These are phyloP conservation scores for Littorina saxatilis DNA, from an alignment of 1,140 invertebrate genomes.

Conservation along the genomic window DNA sequence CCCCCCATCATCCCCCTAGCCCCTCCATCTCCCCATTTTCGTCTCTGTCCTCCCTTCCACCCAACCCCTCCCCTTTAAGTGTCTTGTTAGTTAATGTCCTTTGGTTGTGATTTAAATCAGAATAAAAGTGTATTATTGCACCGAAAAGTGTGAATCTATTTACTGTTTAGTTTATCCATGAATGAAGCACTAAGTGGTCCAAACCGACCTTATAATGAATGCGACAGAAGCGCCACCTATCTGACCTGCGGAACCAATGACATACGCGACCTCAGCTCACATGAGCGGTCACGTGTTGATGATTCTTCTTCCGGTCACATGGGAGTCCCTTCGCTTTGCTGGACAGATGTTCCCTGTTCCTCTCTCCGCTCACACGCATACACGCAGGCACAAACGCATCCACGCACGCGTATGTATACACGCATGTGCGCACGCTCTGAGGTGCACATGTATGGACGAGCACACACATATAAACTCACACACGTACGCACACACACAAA, in stretches of 20 bases:
- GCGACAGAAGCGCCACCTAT: conserved; percentile 5
- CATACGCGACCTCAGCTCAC: conserved; percentile 31
- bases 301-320: conserved; percentile 21
- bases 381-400: neutral
- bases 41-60: neutral
- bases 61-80: too few relatives aligned
- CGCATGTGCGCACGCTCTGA: neutral
- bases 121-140: too few relatives aligned
- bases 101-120: too few relatives aligned
- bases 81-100: too few relatives aligned
- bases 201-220: too few relatives aligned
- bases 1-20: neutral
- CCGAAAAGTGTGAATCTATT: too few relatives aligned
- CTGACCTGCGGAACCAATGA: conserved; percentile 19
- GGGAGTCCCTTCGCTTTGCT: conserved; percentile 7
- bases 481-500: too few relatives aligned
- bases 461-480: too few relatives aligned
- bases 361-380: neutral
- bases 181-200: too few relatives aligned
- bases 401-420: neutral
- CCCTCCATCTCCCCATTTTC: neutral
- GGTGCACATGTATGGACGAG: too few relatives aligned
- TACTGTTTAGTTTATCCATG: too few relatives aligned
- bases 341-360: neutral
- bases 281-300: conserved; percentile 40